These are phyloP conservation scores for Chaetogeoica ovagalla DNA, from an alignment of 2,888 invertebrate species.

Conservation along the genomic window DNA sequence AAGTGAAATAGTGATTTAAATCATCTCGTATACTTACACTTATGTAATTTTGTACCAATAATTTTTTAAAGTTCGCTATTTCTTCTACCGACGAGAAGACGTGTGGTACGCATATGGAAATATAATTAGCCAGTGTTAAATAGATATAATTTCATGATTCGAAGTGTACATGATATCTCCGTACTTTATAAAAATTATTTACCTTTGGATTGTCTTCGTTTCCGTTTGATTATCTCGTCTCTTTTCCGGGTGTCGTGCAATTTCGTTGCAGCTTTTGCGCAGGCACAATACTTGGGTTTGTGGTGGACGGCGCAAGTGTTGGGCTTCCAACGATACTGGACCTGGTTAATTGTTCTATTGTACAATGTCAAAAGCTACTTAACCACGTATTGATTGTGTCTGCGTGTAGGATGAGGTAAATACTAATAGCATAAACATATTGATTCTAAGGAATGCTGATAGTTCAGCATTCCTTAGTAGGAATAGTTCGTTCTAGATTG, in stretches of 20 bases:
- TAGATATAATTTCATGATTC: too few species aligned
- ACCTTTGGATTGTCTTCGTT: background rate
- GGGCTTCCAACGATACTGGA: conserved; percentile 48
- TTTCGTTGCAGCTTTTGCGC: conserved; percentile 31
- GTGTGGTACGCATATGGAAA: too few species aligned
- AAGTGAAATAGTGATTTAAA: too few species aligned
- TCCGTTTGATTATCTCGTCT: conserved; percentile 14
- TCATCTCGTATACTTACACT: too few species aligned
- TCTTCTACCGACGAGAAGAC: too few species aligned
- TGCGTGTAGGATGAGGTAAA: background rate
- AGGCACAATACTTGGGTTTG: conserved; percentile 32
- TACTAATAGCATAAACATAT: background rate
- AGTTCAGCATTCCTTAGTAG: too few species aligned
- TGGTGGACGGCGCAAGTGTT: conserved; percentile 31
- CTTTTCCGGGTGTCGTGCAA: conserved; percentile 7
- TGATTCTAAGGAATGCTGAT: background rate
- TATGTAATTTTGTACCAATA: too few species aligned
- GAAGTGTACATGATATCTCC: background rate
- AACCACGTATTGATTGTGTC: background rate
- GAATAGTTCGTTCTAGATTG: too few species aligned
- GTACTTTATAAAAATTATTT: background rate
- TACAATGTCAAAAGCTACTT: conserved; percentile 36
- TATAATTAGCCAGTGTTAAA: too few species aligned
- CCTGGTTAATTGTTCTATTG: conserved; percentile 48
- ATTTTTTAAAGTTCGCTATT: too few species aligned